Conservation (phyloP, 2,888 invertebrate species). For the Nomada hirtipes region DNA sequence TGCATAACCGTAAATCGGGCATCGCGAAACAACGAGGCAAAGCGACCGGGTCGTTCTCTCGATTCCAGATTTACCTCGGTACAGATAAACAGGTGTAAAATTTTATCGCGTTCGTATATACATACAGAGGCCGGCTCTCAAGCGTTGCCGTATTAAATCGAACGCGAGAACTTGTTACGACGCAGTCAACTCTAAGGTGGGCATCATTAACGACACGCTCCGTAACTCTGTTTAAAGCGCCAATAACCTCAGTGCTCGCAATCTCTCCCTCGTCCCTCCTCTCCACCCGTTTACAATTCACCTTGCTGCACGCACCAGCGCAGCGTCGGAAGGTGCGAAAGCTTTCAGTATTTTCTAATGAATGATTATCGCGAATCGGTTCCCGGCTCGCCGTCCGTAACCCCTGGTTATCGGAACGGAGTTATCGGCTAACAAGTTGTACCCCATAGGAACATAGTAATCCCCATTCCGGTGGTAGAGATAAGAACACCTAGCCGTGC, state of each 20-base stretch:
- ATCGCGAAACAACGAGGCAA: slow-evolving; percentile 15
- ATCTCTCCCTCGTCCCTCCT: neutral
- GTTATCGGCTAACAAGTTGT: slow-evolving; percentile 72
- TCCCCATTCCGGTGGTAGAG: slow-evolving; percentile 64
- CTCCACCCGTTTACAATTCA: neutral
- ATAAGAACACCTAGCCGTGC: slow-evolving; percentile 60
- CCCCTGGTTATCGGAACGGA: slow-evolving; percentile 61
- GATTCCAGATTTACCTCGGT: slow-evolving; percentile 40
- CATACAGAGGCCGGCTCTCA: neutral
- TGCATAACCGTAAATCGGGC: slow-evolving; percentile 39
- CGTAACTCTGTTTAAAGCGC: slow-evolving; percentile 44
- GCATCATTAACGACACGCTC: slow-evolving; percentile 58
- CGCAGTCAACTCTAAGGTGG: slow-evolving; percentile 38
- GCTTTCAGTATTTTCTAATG: slow-evolving; percentile 62
- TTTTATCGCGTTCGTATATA: slow-evolving; percentile 38
- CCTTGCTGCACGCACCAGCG: slow-evolving; percentile 2
- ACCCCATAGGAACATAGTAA: slow-evolving; percentile 68
- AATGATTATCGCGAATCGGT: slow-evolving; percentile 69
- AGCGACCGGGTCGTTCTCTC: slow-evolving; percentile 14
- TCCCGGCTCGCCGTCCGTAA: slow-evolving; percentile 52
- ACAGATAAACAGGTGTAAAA: slow-evolving; percentile 54
- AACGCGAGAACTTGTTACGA: slow-evolving; percentile 48
- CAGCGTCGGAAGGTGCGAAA: slow-evolving; percentile 50
- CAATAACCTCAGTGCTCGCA: neutral
- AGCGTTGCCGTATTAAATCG: slow-evolving; percentile 37